Percentiles rank a stretch among this genome's conserved stretches.
Conservation (phyloP, 2,888 invertebrate genomes). For the Cataglyphis albicans region DNA sequence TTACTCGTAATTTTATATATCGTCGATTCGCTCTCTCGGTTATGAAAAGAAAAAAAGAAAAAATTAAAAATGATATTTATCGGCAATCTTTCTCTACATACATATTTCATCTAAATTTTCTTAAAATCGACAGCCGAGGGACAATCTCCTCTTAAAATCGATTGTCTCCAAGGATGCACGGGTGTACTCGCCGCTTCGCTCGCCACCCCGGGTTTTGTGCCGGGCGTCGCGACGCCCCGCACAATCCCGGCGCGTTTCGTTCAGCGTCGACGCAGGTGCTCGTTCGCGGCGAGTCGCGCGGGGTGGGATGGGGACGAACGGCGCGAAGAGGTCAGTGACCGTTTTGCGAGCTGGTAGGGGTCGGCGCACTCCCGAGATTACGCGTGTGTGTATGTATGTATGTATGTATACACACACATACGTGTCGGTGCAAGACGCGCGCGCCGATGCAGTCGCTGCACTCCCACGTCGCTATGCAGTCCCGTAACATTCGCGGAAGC, state of each 20-base stretch:
- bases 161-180: background rate
- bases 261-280: constrained; percentile 54
- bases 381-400: constrained; percentile 70
- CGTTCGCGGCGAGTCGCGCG: constrained; percentile 23
- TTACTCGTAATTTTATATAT: background rate
- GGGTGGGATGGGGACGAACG: constrained; percentile 33
- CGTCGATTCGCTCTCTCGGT: background rate
- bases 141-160: background rate
- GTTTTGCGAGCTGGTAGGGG: constrained; percentile 83
- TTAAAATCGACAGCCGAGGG: background rate
- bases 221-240: constrained; percentile 48
- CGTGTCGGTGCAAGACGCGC: constrained; percentile 61
- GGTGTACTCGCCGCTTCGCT: constrained; percentile 30
- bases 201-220: constrained; percentile 12
- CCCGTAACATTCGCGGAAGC: constrained; percentile 86
- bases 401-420: constrained; percentile 67
- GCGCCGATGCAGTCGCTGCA: constrained; percentile 80
- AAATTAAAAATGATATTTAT: background rate
- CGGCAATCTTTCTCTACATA: no score
- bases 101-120: background rate
- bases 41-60: background rate
- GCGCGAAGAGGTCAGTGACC: constrained; percentile 82
- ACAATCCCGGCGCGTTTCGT: constrained; percentile 29
- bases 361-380: constrained; percentile 82
- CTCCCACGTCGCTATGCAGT: constrained; percentile 85